Evolutionary conservation across 1,140 invertebrate genomes (phyloP), one percentile per base, ranked within the genome.

Genomic region (Atta cephalotes): DNA sequence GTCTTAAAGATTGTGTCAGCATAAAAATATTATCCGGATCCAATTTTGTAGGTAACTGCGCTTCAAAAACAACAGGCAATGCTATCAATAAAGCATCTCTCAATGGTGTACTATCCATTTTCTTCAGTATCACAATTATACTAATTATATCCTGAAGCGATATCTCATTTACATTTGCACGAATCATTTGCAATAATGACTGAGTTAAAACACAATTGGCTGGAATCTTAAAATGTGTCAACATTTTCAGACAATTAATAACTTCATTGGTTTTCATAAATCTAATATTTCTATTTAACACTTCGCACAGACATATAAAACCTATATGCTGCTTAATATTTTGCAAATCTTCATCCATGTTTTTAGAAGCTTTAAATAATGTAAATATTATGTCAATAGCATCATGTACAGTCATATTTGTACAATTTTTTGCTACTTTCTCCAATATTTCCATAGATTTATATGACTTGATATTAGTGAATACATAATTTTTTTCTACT

Each of bases 31-130:
- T 28, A 39, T 63, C 16, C 1, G n/a, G 18, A 35, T 88, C 60
- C 31, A 92, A 58, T 60, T 89, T 87, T 31, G 78, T 95, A 14
- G 93, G 82, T 16, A 95, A 92, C 14, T 96, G 95, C 5, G 96
- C 95, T 92, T 97, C 96, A 92, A 97, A 97, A 2, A 96, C 96
- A 18, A 97, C 90, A 0, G 97, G 96, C 25, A 97, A 84, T 6
- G 97, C 97, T 10, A 96, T 92, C 86, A 95, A 94, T 6, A 97
- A 87, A 3, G 96, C 96, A 71, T 97, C 95, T 0, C 96, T 94
- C 21, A 97, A 92, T 88, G 96, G 96, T 58, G 95, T 96, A 9
- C 49, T 70, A 65, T 93, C 51, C 21, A 94, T 92, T 68, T 94
- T 92, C 14, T 93, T 93, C 1, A 97, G 89, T 39, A 97, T 85